Base-by-base conservation (phyloP, 1,140 invertebrate genomes). In the Zaprionus kolodkinae region DNA sequence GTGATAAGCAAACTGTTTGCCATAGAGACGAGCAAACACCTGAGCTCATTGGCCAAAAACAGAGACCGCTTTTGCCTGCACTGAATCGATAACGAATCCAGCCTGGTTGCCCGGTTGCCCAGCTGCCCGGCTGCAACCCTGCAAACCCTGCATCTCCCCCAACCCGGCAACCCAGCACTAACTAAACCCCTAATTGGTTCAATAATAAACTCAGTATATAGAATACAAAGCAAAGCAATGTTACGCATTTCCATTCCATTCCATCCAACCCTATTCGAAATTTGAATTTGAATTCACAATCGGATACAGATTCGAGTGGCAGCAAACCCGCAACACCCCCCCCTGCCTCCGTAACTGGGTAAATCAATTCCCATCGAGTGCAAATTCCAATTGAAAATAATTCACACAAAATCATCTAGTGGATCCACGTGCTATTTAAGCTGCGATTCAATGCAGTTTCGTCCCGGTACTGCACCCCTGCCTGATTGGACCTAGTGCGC, bases 1-100 rank as follows among this genome's bases (percentile, higher is more conserved):
- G 11, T 38, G 11, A n/a, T 40, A 36, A 21, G 48, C 60, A 71
- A 48, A 71, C 63, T 64, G 50, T 71, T 71, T 71, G 69, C 54
- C 54, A 72, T 72, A 72, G 69, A 61, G 15, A 73, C 64, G 15
- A 9, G n/a, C 45, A 67, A 59, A 65, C 71, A 73, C 71, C 71
- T 73, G 71, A 30, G 30, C 27, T 17, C 50, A 30, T 13, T n/a
- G 33, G 3, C 48, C 33, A 52, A 64, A 64, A 38, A 52, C 35
- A 43, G 15, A 40, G 17, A 10, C 17, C 13, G 57, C 38, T 15
- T 5, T 11, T 1, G 9, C 45, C 13, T 21, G 35, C 13, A 55
- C 1, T 0, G 13, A 40, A 35, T 65, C 36, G 25, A 55, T 55
- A 65, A 55, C 63, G 36, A 25, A 15, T 54, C 21, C 36, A 1